These are phyloP conservation scores for Actinia equina DNA, from an alignment of 64 coral and sea anemone species.

Conservation along the genomic window DNA sequence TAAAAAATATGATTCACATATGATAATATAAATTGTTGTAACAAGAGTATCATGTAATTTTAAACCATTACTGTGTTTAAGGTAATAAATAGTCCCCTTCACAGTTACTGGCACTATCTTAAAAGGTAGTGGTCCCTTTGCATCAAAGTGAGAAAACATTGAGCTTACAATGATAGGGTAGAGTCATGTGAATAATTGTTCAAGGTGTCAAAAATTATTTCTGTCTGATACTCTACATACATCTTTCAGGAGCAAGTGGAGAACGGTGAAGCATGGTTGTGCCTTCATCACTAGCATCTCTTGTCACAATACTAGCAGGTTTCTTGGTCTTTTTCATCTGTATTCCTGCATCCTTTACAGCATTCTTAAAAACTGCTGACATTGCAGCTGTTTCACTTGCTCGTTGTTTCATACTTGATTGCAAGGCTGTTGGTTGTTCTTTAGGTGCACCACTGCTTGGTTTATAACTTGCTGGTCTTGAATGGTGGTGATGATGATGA, in stretches of 20 bases:
- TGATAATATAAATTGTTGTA: neutral
- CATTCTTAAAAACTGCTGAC: neutral
- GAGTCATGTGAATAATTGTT: too few relatives aligned
- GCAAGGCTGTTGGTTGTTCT: neutral
- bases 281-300: slow-evolving; percentile 78
- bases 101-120: too few relatives aligned
- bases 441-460: neutral
- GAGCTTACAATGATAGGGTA: too few relatives aligned
- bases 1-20: too few relatives aligned
- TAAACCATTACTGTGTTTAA: too few relatives aligned
- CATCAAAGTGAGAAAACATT: too few relatives aligned
- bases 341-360: neutral
- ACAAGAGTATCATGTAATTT: too few relatives aligned
- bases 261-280: slow-evolving; percentile 42
- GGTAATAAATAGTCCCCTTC: too few relatives aligned
- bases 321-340: neutral
- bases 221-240: slow-evolving; percentile 36
- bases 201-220: too few relatives aligned
- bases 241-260: slow-evolving; percentile 62
- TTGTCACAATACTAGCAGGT: neutral
- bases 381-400: neutral
- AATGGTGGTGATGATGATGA: neutral
- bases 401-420: neutral
- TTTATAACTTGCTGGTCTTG: neutral
- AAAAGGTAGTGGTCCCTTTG: too few relatives aligned